These are phyloP conservation scores for Sarcophilus harrisii DNA, from an alignment of 2,797 vertebrate species.

Conservation along the genomic window DNA sequence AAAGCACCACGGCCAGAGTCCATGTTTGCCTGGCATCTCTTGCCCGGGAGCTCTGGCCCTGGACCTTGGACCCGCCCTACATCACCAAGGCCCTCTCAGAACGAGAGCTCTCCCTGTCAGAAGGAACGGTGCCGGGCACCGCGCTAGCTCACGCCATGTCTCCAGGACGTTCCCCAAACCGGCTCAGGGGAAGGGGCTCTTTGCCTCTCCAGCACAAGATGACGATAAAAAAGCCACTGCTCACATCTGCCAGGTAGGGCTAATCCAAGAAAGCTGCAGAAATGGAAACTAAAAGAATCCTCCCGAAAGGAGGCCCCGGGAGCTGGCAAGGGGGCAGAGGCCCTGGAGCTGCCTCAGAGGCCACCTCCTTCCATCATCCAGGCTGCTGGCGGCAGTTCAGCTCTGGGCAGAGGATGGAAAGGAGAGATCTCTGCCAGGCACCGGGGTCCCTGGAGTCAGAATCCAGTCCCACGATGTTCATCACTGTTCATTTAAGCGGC, in stretches of 20 bases:
- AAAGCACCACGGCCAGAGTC: not conserved
- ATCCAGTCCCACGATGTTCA: not conserved
- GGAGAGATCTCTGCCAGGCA: not conserved
- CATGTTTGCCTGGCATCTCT: not conserved
- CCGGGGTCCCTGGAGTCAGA: not conserved
- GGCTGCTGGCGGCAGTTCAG: not conserved
- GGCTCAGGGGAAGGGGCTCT: not conserved
- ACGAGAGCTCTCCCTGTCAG: not conserved
- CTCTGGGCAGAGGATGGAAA: not conserved
- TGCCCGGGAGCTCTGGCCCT: not conserved
- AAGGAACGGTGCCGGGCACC: not conserved
- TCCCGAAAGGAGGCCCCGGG: not conserved
- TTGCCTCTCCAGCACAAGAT: not conserved
- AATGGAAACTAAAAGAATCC: not conserved
- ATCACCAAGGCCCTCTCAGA: not conserved
- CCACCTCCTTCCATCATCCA: not conserved
- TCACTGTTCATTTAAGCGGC: not conserved
- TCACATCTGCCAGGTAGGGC: not conserved
- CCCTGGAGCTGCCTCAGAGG: not conserved
- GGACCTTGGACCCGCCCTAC: not conserved
- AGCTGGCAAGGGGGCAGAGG: not conserved
- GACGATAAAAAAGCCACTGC: not conserved
- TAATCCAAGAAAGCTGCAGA: not conserved
- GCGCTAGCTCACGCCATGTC: not conserved
- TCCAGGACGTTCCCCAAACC: not conserved